Conservation (phyloP, 2,797 vertebrate genomes). For the Urocyon cinereoargenteus region DNA sequence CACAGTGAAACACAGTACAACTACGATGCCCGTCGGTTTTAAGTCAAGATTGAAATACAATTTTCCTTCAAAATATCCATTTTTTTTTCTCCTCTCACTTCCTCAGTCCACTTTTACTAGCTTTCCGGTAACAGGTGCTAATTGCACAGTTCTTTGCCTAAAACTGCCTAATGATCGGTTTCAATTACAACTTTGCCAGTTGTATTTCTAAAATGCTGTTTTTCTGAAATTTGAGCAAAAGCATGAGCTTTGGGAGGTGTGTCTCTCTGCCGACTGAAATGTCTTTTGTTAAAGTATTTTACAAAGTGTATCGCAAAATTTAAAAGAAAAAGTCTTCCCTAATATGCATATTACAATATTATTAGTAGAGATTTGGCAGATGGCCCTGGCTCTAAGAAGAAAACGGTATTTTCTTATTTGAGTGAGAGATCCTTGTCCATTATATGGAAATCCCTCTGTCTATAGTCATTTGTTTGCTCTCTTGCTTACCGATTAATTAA, state of each 20-base stretch:
- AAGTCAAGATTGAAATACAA: neutral
- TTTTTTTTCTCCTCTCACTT: neutral
- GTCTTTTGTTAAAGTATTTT: neutral
- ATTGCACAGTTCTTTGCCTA: conserved; percentile 21
- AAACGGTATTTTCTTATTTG: neutral
- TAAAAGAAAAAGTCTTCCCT: neutral
- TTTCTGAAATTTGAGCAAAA: conserved; percentile 59
- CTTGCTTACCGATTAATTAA: neutral
- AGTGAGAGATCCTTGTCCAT: neutral
- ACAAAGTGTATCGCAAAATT: neutral
- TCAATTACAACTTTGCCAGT: conserved; percentile 37
- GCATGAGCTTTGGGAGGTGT: neutral
- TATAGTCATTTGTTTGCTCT: neutral
- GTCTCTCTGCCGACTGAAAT: conserved; percentile 14
- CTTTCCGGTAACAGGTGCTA: conserved; percentile 16
- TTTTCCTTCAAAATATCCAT: neutral
- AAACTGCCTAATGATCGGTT: conserved; percentile 42
- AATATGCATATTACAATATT: neutral
- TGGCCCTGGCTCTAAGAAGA: neutral
- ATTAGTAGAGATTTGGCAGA: neutral
- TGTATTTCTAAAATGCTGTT: conserved; percentile 55
- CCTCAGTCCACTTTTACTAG: neutral
- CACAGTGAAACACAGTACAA: neutral
- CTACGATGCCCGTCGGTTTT: neutral
- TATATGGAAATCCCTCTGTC: neutral